Percentiles rank a stretch among this genome's conserved stretches.
These are phyloP conservation scores for Dynastes maya DNA, from an alignment of 2,888 invertebrate species.

Conservation along the genomic window DNA sequence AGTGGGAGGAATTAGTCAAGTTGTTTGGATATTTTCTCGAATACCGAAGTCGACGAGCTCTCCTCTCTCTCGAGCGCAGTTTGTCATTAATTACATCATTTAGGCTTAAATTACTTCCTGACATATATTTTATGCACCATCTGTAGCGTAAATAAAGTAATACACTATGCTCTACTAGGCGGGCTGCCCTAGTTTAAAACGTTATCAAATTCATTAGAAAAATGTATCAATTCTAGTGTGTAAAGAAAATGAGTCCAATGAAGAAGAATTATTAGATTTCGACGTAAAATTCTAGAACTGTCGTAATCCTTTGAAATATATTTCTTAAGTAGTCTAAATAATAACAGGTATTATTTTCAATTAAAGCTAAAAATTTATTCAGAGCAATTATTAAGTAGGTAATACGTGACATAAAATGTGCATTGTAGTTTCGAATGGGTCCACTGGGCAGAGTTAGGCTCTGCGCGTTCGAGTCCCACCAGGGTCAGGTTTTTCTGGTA, in stretches of 20 bases:
- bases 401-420: no score
- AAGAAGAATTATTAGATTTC: neutral
- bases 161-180: neutral
- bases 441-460: no score
- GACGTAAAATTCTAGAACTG: no score
- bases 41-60: constrained; percentile 1
- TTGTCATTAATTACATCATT: constrained; percentile 43
- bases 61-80: neutral
- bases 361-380: no score
- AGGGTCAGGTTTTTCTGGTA: no score
- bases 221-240: neutral
- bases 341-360: no score
- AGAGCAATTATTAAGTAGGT: no score
- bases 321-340: no score
- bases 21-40: constrained; percentile 18
- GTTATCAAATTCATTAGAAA: neutral
- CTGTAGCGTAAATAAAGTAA: constrained; percentile 32
- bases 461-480: no score
- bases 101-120: constrained; percentile 39
- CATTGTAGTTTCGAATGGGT: no score
- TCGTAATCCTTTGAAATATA: no score
- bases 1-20: neutral
- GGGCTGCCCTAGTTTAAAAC: constrained; percentile 20
- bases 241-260: neutral
- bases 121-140: constrained; percentile 41